These are phyloP conservation scores for Dissostichus mawsoni DNA, from an alignment of 2,113 vertebrate species.

Conservation along the genomic window DNA sequence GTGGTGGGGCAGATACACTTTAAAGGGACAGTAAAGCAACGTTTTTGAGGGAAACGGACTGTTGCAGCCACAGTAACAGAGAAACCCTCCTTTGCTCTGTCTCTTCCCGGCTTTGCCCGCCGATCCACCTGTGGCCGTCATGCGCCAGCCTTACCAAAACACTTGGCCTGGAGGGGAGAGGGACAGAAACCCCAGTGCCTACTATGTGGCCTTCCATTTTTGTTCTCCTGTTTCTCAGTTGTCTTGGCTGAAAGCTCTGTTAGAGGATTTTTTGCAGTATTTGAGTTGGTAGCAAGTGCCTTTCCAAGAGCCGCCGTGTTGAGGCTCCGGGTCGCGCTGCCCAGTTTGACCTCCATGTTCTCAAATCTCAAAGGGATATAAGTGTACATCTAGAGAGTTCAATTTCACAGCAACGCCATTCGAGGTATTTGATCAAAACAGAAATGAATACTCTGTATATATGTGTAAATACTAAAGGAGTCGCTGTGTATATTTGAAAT, in stretches of 20 bases:
- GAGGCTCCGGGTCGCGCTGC: constrained; percentile 81
- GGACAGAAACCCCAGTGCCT: constrained; percentile 81
- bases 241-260: constrained; percentile 71
- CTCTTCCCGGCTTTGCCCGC: constrained; percentile 58
- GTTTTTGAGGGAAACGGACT: constrained; percentile 53
- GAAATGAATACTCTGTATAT: constrained; percentile 87
- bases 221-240: constrained; percentile 65
- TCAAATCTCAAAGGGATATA: constrained; percentile 81
- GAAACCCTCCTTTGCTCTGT: constrained; percentile 71
- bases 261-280: constrained; percentile 84
- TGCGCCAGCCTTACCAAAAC: constrained; percentile 84
- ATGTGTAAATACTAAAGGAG: constrained; percentile 99
- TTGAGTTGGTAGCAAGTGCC: constrained; percentile 97
- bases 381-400: constrained; percentile 72
- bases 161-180: constrained; percentile 75
- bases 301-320: constrained; percentile 84
- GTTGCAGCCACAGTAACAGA: constrained; percentile 53
- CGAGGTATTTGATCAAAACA: constrained; percentile 87
- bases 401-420: constrained; percentile 81
- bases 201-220: constrained; percentile 89
- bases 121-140: constrained; percentile 74
- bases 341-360: constrained; percentile 81
- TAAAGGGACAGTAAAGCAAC: constrained; percentile 48
- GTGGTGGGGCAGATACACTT: constrained; percentile 35
- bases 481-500: constrained; percentile 99